phyloP scores from a whole-genome alignment of 2,113 vertebrate genomes.

The Odocoileus hemionus region DNA sequence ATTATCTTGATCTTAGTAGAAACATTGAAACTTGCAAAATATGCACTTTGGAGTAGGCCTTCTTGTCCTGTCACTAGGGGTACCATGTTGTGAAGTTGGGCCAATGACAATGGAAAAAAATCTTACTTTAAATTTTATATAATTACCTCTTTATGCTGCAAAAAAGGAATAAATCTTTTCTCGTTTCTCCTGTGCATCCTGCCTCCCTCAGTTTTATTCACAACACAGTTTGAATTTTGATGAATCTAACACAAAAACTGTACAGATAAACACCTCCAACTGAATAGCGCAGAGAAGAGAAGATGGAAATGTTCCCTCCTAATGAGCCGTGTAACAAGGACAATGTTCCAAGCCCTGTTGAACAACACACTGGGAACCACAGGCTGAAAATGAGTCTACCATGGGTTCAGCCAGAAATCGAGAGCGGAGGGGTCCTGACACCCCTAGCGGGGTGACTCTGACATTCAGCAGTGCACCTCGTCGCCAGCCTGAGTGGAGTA shows the following conservation, averaged over 20 bases:
- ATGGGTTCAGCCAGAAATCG: not conserved
- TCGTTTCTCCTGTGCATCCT: not conserved
- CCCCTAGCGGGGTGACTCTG: not conserved
- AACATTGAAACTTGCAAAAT: not conserved
- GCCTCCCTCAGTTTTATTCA: not conserved
- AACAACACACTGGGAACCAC: not conserved
- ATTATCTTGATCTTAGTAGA: not conserved
- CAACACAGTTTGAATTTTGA: not conserved
- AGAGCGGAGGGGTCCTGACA: not conserved
- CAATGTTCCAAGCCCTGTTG: not conserved
- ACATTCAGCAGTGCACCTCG: fast-evolving
- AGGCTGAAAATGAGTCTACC: not conserved
- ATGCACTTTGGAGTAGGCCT: not conserved
- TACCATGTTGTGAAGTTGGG: not conserved
- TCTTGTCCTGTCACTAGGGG: not conserved
- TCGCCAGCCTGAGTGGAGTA: fast-evolving
- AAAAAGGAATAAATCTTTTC: not conserved
- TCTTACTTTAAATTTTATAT: not conserved
- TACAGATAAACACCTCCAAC: too few relatives aligned
- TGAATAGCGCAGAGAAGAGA: not conserved
- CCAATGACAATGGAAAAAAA: not conserved
- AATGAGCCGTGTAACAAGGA: not conserved
- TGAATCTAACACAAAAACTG: not conserved
- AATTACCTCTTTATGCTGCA: not conserved
- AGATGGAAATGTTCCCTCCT: not conserved